These are phyloP conservation scores for Furcula furcula DNA, from an alignment of 2,888 invertebrate genomes.

Conservation along the genomic window DNA sequence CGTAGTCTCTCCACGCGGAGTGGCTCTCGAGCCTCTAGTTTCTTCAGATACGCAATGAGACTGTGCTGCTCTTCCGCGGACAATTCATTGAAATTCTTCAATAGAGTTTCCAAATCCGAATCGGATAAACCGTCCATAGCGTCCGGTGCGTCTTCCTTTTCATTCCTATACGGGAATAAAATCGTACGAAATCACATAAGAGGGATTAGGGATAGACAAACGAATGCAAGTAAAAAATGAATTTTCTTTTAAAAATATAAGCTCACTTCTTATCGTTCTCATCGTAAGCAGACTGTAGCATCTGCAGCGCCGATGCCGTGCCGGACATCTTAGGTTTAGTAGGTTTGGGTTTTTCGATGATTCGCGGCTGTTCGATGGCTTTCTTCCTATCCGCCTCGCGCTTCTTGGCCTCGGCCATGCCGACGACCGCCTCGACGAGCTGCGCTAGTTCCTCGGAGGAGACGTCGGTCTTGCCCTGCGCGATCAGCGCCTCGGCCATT, in stretches of 20 bases:
- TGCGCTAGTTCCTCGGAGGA: slow-evolving; percentile 90
- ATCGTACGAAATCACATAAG: too few relatives aligned
- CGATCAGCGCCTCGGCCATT: slow-evolving; percentile 89
- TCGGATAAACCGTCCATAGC: slow-evolving; percentile 90
- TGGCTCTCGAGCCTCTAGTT: slow-evolving; percentile 89
- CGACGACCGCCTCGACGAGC: slow-evolving; percentile 88
- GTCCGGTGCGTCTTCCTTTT: slow-evolving; percentile 55
- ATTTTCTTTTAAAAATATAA: too few relatives aligned
- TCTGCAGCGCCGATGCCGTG: slow-evolving; percentile 67
- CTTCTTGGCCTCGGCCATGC: slow-evolving; percentile 73
- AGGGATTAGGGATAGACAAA: too few relatives aligned
- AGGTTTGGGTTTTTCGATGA: slow-evolving; percentile 1
- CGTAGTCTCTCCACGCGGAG: slow-evolving; percentile 88
- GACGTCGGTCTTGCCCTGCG: slow-evolving; percentile 91
- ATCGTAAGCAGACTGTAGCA: slow-evolving; percentile 72
- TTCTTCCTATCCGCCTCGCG: slow-evolving; percentile 49
- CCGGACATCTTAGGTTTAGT: slow-evolving; percentile 15
- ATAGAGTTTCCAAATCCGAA: slow-evolving; percentile 88
- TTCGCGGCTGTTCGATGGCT: slow-evolving; percentile 10
- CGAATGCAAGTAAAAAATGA: too few relatives aligned
- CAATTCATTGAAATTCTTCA: slow-evolving; percentile 90
- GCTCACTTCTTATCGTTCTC: slow-evolving; percentile 62
- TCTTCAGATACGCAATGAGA: slow-evolving; percentile 90
- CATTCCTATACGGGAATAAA: slow-evolving; percentile 31
- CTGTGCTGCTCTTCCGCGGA: slow-evolving; percentile 91